A percentile compares a stretch with the other conserved stretches of the same genome.
Evolutionary conservation across 2,888 invertebrate genomes (phyloP).

Genomic region (Melitaea athalia): DNA sequence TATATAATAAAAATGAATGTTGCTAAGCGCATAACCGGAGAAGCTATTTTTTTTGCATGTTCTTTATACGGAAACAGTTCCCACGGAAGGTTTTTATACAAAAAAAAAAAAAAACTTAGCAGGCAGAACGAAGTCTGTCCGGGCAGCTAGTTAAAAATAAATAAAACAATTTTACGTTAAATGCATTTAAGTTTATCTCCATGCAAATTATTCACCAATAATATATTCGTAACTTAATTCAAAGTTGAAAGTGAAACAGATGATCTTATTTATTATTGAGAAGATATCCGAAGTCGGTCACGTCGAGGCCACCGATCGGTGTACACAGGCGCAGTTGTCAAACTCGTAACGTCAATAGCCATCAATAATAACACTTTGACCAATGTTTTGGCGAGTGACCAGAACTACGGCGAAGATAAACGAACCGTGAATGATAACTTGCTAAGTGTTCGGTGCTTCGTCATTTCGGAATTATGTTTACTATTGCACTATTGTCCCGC

Average conservation of each 20-base stretch:
- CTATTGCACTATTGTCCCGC: neutral
- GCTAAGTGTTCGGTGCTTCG: constrained; percentile 12
- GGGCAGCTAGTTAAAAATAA: too few relatives aligned
- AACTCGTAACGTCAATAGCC: constrained; percentile 46
- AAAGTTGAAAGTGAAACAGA: constrained; percentile 17
- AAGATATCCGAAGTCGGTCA: constrained; percentile 30
- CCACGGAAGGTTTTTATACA: too few relatives aligned
- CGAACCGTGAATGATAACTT: constrained; percentile 34
- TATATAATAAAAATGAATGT: too few relatives aligned
- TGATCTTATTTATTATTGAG: constrained; percentile 31
- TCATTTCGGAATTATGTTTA: constrained; percentile 6
- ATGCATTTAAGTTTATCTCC: too few relatives aligned
- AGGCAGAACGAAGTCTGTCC: too few relatives aligned
- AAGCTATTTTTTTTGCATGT: too few relatives aligned
- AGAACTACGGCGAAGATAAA: constrained; percentile 43
- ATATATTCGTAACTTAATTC: constrained; percentile 1
- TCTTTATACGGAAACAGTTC: too few relatives aligned
- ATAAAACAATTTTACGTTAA: too few relatives aligned
- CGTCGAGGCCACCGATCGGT: constrained; percentile 30
- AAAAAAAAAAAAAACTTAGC: too few relatives aligned
- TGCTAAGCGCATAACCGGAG: too few relatives aligned
- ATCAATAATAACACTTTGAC: constrained; percentile 49
- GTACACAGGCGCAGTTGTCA: constrained; percentile 42
- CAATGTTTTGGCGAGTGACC: constrained; percentile 44
- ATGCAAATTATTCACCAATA: too few relatives aligned